Evolutionary conservation across 2,797 vertebrate genomes (phyloP).

Genomic region (Falco naumanni): DNA sequence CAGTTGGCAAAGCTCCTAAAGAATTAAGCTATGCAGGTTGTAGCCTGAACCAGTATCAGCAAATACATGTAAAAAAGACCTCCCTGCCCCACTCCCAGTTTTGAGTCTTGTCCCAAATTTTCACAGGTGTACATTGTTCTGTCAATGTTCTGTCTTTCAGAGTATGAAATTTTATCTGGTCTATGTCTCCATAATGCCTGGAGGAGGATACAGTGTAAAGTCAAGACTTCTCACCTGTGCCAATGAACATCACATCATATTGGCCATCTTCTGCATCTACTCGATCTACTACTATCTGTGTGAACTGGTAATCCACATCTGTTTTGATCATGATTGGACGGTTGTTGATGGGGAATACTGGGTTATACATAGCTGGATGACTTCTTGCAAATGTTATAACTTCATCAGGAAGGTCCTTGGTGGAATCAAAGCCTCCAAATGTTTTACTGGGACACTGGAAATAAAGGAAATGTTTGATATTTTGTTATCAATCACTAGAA

Average conservation of each 20-base stretch:
- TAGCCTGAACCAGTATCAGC: background rate
- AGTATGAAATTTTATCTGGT: background rate
- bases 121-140: background rate
- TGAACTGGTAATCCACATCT: constrained; percentile 97
- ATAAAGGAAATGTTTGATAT: background rate
- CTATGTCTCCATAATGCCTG: background rate
- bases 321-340: constrained; percentile 95
- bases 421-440: constrained; percentile 97
- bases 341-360: constrained; percentile 92
- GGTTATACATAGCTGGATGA: constrained; percentile 97
- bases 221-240: constrained; percentile 85
- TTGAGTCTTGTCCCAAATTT: background rate
- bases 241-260: constrained; percentile 99
- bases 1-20: constrained; percentile 12
- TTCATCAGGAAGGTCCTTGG: constrained; percentile 97
- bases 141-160: background rate
- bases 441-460: constrained; percentile 96
- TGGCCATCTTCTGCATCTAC: constrained; percentile 97
- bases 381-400: constrained; percentile 97
- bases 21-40: background rate
- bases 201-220: background rate
- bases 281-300: constrained; percentile 95
- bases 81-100: background rate
- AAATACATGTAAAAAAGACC: background rate
- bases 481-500: background rate